Conservation (phyloP, 1,140 invertebrate species). For the Sminthurides bifidus region DNA sequence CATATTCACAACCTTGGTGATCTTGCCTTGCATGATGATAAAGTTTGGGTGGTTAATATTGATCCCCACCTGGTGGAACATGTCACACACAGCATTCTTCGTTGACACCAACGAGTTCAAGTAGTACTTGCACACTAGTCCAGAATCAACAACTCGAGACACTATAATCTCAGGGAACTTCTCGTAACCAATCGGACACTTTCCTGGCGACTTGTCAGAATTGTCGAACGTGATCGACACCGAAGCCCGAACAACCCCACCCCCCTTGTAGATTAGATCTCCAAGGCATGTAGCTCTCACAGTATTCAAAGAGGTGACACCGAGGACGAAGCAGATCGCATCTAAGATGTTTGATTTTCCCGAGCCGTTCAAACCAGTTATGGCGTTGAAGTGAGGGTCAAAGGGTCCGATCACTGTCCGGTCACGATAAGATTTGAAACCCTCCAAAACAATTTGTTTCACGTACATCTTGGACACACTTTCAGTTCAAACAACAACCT, state of each 20-base stretch:
- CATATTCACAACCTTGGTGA: slow-evolving; percentile 99
- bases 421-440: slow-evolving; percentile 96
- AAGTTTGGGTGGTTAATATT: slow-evolving; percentile 99
- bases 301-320: slow-evolving; percentile 84
- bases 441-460: slow-evolving; percentile 87
- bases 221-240: slow-evolving; percentile 97
- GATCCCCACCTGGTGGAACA: slow-evolving; percentile 91
- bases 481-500: background rate
- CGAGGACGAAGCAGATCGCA: slow-evolving; percentile 94
- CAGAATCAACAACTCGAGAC: slow-evolving; percentile 62
- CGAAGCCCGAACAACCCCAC: slow-evolving; percentile 87
- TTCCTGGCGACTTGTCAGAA: slow-evolving; percentile 49
- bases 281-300: slow-evolving; percentile 79
- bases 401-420: slow-evolving; percentile 76
- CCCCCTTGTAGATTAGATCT: slow-evolving; percentile 96
- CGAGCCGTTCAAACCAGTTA: slow-evolving; percentile 94
- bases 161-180: slow-evolving; percentile 84
- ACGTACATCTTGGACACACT: slow-evolving; percentile 64
- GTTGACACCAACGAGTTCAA: slow-evolving; percentile 15
- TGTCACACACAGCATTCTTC: slow-evolving; percentile 79
- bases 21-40: slow-evolving; percentile 98
- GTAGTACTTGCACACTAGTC: slow-evolving; percentile 27
- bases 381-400: slow-evolving; percentile 92
- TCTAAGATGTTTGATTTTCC: slow-evolving; percentile 99
- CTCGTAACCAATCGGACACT: slow-evolving; percentile 86